phyloP scores from a whole-genome alignment of 2,888 invertebrate species.

The Aradus depressus region DNA sequence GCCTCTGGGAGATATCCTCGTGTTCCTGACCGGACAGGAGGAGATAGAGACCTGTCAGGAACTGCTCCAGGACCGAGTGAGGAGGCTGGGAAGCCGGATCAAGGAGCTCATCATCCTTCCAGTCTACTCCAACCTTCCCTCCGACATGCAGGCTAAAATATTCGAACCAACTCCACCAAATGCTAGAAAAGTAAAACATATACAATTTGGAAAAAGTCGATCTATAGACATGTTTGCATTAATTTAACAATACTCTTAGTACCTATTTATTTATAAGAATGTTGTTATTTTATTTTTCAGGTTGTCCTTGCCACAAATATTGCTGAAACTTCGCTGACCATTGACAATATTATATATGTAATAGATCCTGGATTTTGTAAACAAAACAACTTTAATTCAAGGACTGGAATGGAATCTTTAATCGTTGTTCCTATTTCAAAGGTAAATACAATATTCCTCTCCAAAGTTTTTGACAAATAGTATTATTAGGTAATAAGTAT shows the following conservation, averaged over 20 bases:
- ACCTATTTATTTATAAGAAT: too few species aligned
- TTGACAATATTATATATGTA: slow-evolving; percentile 97
- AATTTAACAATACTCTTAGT: background rate
- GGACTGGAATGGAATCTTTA: slow-evolving; percentile 96
- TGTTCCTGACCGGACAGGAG: slow-evolving; percentile 78
- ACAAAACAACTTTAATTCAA: slow-evolving; percentile 95
- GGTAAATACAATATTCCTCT: slow-evolving; percentile 32
- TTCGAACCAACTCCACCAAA: slow-evolving; percentile 96
- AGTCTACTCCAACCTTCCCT: slow-evolving; percentile 95
- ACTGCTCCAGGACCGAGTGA: slow-evolving; percentile 77
- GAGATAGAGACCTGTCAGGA: slow-evolving; percentile 77
- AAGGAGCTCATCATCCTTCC: slow-evolving; percentile 86
- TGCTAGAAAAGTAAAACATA: slow-evolving; percentile 65
- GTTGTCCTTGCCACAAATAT: slow-evolving; percentile 97
- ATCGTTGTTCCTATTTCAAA: slow-evolving; percentile 98
- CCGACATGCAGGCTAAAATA: slow-evolving; percentile 98
- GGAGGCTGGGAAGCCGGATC: slow-evolving; percentile 85
- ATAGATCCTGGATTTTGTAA: slow-evolving; percentile 99
- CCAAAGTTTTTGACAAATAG: background rate
- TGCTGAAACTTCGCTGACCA: slow-evolving; percentile 97
- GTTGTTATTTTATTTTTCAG: slow-evolving; percentile 35
- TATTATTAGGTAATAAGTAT: background rate
- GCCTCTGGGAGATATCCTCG: slow-evolving; percentile 87
- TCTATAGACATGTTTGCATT: background rate
- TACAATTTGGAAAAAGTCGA: background rate